Conservation (phyloP, 2,888 invertebrate genomes). For the Pandemis cinnamomeana region DNA sequence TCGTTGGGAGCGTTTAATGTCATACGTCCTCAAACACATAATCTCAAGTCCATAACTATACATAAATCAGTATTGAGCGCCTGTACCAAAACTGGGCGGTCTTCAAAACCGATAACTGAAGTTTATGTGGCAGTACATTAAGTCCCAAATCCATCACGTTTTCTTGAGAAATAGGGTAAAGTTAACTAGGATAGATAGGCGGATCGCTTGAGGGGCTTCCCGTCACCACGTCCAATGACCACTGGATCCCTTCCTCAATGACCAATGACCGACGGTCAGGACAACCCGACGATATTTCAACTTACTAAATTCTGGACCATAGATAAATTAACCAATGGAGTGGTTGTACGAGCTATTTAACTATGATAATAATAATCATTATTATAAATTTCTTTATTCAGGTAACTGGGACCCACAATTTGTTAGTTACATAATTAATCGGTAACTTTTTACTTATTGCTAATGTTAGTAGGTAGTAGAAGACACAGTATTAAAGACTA, state of each 20-base stretch:
- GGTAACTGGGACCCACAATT: too few relatives aligned
- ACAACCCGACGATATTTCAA: conserved; percentile 34
- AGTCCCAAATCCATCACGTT: conserved; percentile 40
- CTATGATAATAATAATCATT: too few relatives aligned
- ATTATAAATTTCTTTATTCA: too few relatives aligned
- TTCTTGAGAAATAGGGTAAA: conserved; percentile 38
- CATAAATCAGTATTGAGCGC: not conserved
- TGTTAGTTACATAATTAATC: too few relatives aligned
- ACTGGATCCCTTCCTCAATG: conserved; percentile 36
- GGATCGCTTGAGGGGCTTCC: conserved; percentile 29
- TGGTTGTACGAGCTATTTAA: too few relatives aligned
- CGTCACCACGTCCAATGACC: conserved; percentile 36
- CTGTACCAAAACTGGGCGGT: conserved; percentile 1
- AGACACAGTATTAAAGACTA: too few relatives aligned
- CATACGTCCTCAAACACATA: not conserved
- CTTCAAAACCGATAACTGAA: conserved; percentile 29
- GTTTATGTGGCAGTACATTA: conserved; percentile 41
- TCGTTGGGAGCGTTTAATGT: conserved; percentile 24
- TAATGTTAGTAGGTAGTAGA: too few relatives aligned
- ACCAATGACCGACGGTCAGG: conserved; percentile 31
- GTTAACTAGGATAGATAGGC: conserved; percentile 41
- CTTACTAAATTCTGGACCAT: conserved; percentile 13
- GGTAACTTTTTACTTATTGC: too few relatives aligned
- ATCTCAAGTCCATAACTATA: conserved; percentile 2
- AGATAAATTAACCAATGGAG: too few relatives aligned